Conservation (phyloP, 1,140 invertebrate species). For the Drosophila sucinea region DNA sequence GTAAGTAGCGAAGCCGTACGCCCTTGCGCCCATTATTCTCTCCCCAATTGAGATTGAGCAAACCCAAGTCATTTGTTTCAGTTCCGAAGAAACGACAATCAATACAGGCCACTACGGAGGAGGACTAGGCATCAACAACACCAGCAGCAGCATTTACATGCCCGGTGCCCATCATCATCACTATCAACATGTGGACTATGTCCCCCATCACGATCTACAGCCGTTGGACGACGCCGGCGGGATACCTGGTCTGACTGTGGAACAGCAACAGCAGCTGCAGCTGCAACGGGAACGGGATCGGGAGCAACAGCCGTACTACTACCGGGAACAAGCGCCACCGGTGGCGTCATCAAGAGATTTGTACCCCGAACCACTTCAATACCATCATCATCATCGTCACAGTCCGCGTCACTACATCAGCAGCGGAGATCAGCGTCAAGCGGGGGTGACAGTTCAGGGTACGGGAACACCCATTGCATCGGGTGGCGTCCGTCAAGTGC, state of each 20-base stretch:
- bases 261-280: slow-evolving; percentile 48
- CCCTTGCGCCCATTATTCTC: slow-evolving; percentile 16
- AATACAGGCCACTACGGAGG: slow-evolving; percentile 67
- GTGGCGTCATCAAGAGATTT: slow-evolving; percentile 56
- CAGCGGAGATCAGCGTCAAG: slow-evolving; percentile 70
- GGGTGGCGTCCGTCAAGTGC: slow-evolving; percentile 63
- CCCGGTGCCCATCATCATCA: slow-evolving; percentile 70
- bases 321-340: slow-evolving; percentile 44
- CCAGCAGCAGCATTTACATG: slow-evolving; percentile 69
- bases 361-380: slow-evolving; percentile 76
- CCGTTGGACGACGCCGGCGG: slow-evolving; percentile 56
- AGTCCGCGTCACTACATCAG: slow-evolving; percentile 77
- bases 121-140: slow-evolving; percentile 21
- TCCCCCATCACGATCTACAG: slow-evolving; percentile 51
- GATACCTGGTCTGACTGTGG: slow-evolving; percentile 61
- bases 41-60: slow-evolving; percentile 69
- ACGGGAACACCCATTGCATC: slow-evolving; percentile 59
- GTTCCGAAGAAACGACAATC: slow-evolving; percentile 83
- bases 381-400: slow-evolving; percentile 65
- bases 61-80: slow-evolving; percentile 82
- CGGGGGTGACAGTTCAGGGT: slow-evolving; percentile 24
- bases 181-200: slow-evolving; percentile 71
- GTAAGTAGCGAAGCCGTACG: slow-evolving; percentile 85
- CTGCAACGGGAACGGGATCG: slow-evolving; percentile 20
- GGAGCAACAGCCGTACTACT: slow-evolving; percentile 46